A percentile compares a stretch with the other conserved stretches of the same genome.
Evolutionary conservation across 2,888 invertebrate genomes (phyloP).

Genomic region (Dorcus hopei): DNA sequence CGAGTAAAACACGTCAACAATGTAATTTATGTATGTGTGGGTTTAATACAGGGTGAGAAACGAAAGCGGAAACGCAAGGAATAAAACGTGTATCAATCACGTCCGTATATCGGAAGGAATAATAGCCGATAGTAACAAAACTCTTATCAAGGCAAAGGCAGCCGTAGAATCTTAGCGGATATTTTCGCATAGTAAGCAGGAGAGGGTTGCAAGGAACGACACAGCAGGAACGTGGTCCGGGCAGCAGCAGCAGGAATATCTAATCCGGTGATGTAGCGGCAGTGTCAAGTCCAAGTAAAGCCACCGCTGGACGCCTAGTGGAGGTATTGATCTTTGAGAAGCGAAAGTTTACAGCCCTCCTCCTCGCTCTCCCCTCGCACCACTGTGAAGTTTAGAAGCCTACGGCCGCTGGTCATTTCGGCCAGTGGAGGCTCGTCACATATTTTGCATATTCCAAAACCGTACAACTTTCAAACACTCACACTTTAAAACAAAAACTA

Average conservation of each 20-base stretch:
- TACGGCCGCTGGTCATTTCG: constrained; percentile 52
- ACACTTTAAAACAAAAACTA: too few relatives aligned
- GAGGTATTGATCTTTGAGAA: constrained; percentile 54
- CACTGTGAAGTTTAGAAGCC: constrained; percentile 48
- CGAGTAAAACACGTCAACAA: too few relatives aligned
- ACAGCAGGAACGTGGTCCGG: constrained; percentile 18
- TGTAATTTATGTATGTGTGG: too few relatives aligned
- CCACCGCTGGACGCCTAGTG: constrained; percentile 46
- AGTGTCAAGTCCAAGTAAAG: constrained; percentile 38
- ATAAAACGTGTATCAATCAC: too few relatives aligned
- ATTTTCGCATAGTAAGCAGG: constrained; percentile 22
- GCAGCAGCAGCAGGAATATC: constrained; percentile 31
- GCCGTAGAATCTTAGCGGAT: constrained; percentile 13
- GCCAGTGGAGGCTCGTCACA: constrained; percentile 43
- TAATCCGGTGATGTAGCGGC: constrained; percentile 36
- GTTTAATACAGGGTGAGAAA: too few relatives aligned
- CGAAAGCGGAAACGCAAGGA: too few relatives aligned
- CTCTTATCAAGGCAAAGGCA: constrained; percentile 13
- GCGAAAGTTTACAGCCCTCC: constrained; percentile 51
- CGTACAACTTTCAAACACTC: too few relatives aligned
- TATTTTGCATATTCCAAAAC: constrained; percentile 43
- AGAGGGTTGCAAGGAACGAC: constrained; percentile 2
- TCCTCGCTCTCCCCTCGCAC: constrained; percentile 29
- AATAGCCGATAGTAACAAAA: not conserved
- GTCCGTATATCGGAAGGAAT: too few relatives aligned